Evolutionary conservation across 2,113 vertebrate species (phyloP).

Genomic region (Paracyprichromis sp.): DNA sequence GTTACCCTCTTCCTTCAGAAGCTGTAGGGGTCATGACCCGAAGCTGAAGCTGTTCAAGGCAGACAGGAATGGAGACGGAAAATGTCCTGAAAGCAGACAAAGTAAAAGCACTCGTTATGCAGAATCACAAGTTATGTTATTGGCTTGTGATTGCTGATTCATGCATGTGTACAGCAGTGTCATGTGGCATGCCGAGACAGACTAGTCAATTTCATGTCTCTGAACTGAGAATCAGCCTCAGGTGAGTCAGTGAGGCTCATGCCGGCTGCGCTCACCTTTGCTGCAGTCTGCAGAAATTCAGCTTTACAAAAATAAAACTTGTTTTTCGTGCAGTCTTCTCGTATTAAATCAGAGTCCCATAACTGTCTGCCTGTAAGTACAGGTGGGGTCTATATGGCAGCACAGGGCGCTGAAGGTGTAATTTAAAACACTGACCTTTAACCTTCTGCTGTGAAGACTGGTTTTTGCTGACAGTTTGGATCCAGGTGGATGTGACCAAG

Average conservation of each 20-base stretch:
- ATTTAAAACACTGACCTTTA: background rate
- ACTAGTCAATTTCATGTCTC: background rate
- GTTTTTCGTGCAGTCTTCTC: background rate
- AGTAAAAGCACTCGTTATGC: background rate
- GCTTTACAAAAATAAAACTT: background rate
- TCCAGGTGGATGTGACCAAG: background rate
- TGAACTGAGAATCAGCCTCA: background rate
- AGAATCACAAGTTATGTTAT: background rate
- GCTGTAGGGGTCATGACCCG: background rate
- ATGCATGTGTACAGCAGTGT: background rate
- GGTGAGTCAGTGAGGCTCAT: background rate
- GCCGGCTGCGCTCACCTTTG: background rate
- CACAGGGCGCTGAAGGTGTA: background rate
- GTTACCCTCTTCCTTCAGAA: background rate
- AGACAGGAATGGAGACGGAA: background rate
- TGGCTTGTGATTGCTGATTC: background rate
- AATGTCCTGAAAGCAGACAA: background rate
- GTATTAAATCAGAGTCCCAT: background rate
- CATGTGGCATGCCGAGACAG: background rate
- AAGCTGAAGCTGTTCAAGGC: background rate
- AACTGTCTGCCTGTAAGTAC: background rate
- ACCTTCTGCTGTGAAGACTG: background rate
- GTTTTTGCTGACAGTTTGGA: background rate
- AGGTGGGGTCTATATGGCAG: background rate
- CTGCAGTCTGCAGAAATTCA: background rate